These are phyloP conservation scores for Sebastes fasciatus DNA, from an alignment of 2,113 vertebrate species.

Conservation along the genomic window DNA sequence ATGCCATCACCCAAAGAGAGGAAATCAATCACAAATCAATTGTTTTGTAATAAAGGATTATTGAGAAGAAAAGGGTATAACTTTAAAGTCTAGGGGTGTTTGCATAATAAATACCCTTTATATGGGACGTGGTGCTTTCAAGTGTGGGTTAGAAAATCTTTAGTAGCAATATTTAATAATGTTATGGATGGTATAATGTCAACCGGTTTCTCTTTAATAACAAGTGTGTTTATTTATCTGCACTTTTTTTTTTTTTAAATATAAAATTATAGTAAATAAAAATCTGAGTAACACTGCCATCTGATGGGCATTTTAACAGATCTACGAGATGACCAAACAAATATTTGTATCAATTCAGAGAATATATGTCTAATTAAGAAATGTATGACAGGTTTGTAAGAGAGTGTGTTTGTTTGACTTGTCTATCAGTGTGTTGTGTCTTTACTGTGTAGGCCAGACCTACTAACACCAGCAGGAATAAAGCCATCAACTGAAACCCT, in stretches of 20 bases:
- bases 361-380: conserved; percentile 24
- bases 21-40: not conserved
- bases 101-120: not conserved
- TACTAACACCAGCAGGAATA: conserved; percentile 81
- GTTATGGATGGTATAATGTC: not conserved
- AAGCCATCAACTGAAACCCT: conserved; percentile 80
- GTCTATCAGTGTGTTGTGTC: conserved; percentile 38
- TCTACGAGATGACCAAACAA: not conserved
- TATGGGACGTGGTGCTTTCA: not conserved
- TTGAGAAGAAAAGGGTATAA: not conserved
- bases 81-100: not conserved
- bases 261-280: conserved; percentile 7
- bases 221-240: conserved; percentile 10
- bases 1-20: not conserved
- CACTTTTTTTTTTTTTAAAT: conserved; percentile 15
- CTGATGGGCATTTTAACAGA: not conserved
- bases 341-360: conserved; percentile 24
- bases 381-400: conserved; percentile 19
- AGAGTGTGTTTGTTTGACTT: conserved; percentile 27
- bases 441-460: conserved; percentile 52
- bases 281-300: conserved; percentile 19
- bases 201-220: not conserved
- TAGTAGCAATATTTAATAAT: conserved; percentile 6
- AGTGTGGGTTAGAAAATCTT: not conserved
- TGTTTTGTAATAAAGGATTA: not conserved